phyloP scores from a whole-genome alignment of 2,113 vertebrate genomes.

The Pachyramphus minor region DNA sequence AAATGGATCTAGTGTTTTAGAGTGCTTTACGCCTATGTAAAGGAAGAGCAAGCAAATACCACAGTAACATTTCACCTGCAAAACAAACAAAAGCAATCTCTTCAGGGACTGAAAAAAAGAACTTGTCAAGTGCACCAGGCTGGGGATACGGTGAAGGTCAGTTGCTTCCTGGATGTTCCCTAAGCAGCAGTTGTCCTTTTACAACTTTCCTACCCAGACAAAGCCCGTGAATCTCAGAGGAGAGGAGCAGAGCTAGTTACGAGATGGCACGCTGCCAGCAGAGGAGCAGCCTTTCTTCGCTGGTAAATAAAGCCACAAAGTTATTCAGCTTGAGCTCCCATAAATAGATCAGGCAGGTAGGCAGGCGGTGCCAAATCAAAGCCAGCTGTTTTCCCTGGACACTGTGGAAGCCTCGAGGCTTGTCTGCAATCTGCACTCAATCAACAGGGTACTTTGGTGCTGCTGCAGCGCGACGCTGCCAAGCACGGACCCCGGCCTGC shows the following conservation, averaged over 20 bases:
- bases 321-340: constrained; percentile 23
- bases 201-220: constrained; percentile 23
- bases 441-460: constrained; percentile 7
- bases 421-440: constrained; percentile 50
- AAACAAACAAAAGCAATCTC: constrained; percentile 35
- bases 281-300: constrained; percentile 18
- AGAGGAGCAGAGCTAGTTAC: not conserved
- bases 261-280: not conserved
- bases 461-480: not conserved
- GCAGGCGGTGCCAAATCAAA: constrained; percentile 22
- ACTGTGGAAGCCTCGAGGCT: not conserved
- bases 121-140: constrained; percentile 11
- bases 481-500: not conserved
- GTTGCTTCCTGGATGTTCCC: constrained; percentile 26
- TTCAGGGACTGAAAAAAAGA: constrained; percentile 16
- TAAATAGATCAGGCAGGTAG: constrained; percentile 46
- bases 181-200: constrained; percentile 51
- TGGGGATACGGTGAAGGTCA: constrained; percentile 39
- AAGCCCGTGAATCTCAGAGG: not conserved
- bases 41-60: constrained; percentile 45
- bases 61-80: constrained; percentile 59
- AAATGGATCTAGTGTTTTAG: not conserved
- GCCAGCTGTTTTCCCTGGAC: constrained; percentile 59
- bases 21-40: constrained; percentile 2
- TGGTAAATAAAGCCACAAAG: constrained; percentile 3